Base-by-base conservation (phyloP, 2,113 vertebrate species). In the Cyphomyrus plagiostoma region DNA sequence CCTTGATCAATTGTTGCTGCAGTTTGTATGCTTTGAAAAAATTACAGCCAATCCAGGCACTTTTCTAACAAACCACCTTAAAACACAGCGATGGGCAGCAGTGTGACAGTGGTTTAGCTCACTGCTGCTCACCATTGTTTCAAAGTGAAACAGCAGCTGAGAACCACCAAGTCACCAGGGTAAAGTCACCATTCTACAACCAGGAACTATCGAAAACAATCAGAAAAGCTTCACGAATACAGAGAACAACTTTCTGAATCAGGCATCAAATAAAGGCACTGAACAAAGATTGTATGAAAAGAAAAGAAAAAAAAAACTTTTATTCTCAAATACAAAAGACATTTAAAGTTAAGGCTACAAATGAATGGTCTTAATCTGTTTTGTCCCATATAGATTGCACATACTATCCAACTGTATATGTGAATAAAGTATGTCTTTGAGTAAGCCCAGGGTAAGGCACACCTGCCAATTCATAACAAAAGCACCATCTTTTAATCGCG, bases 301-400 rank as follows among this genome's bases (percentile, higher is more conserved):
- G 8, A 53, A 58, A 94, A 87, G 94, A 86, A 94, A 87, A 94
- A 86, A 66, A 48, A 86, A 92, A 92, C 88, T 93, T 96, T 96
- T 95, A 96, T 96, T 94, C 94, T 94, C 94, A 95, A 96, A 95
- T 93, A 92, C 89, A 96, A 87, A 95, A 95, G 90, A 93, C 91
- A 95, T 92, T 95, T 46, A 89, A 84, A 84, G 89, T 94, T 94
- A 94, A 94, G 89, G 56, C 89, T 90, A 90, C 89, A 90, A 87
- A 87, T 77, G 56, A 77, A 84, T 39, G 53, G 39, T 92, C 93
- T 93, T 93, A 95, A 95, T 96, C 94, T 94, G 9, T 46, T 85
- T 58, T 58, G 15, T 48, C 50, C 88, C 95, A 93, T 95, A 96
- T 95, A 96, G 96, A 96, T 96, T 96, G 96, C 96, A 96, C 96